A percentile compares a stretch with the other conserved stretches of the same genome.
These are phyloP conservation scores for Dichetophora obliterata DNA, from an alignment of 2,888 invertebrate species.

Conservation along the genomic window DNA sequence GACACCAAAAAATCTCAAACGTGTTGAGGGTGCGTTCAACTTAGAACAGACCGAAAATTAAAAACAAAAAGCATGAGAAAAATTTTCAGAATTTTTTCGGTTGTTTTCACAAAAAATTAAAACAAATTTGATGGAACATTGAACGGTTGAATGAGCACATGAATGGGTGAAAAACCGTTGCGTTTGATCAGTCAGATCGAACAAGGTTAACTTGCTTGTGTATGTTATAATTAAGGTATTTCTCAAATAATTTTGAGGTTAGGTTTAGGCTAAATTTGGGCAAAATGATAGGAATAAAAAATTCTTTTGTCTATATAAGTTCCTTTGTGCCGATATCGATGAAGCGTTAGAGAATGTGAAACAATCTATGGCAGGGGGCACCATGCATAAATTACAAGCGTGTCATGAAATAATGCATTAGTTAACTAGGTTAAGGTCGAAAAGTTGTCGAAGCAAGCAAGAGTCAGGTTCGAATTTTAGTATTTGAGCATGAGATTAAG, in stretches of 20 bases:
- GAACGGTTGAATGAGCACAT: neutral
- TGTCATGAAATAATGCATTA: conserved; percentile 7
- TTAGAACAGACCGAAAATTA: neutral
- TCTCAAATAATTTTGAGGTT: neutral
- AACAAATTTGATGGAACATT: conserved; percentile 46
- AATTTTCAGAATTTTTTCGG: conserved; percentile 20
- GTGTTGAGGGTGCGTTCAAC: neutral
- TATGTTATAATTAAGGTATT: neutral
- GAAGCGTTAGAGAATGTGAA: neutral
- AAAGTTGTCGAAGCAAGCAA: neutral
- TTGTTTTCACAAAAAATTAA: conserved; percentile 31
- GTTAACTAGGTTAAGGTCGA: conserved; percentile 29
- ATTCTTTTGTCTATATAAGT: neutral
- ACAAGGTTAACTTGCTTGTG: neutral
- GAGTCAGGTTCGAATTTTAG: neutral
- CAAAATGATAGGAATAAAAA: neutral
- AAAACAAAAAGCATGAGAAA: conserved; percentile 20
- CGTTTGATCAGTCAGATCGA: conserved; percentile 5
- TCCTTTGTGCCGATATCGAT: neutral
- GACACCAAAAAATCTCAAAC: neutral
- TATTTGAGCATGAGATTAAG: neutral
- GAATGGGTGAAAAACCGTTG: conserved; percentile 3
- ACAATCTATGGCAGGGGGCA: neutral
- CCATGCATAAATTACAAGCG: neutral
- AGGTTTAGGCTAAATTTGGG: neutral